Base-by-base conservation (phyloP, 2,113 vertebrate species). In the Laterallus jamaicensis region DNA sequence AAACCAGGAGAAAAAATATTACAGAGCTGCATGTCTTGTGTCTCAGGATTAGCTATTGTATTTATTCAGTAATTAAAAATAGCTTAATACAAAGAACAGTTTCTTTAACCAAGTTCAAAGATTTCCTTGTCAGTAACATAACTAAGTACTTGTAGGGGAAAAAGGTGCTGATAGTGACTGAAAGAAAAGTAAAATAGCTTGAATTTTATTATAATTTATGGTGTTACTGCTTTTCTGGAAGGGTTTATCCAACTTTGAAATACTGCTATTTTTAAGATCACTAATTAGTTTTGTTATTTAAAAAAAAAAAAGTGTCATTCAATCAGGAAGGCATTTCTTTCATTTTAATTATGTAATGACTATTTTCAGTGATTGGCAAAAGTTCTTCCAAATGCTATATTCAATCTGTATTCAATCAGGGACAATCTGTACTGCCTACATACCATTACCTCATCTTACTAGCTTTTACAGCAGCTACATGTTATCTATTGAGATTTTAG, bases 371-470 rank as follows among this genome's bases (percentile, higher is more conserved):
- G 59, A 95, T 75, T 96, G 94, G 85, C 62, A 92, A 94, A 96
- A 94, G 58, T 93, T 96, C 79, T 90, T 93, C 88, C 70, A 95
- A 95, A 90, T 2, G 9, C 40, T 94, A 44, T 49, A 74, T 62
- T 94, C 82, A 77, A 90, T 93, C 80, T 88, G 63, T 90, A 87
- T 95, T 96, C 78, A 95, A 82, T 87, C 67, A 90, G 63, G 62
- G 91, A 96, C 92, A 97, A 94, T 93, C 96, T 69, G 88, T 82
- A 90, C 93, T 95, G 64, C 78, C 63, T 92, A 70, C 91, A 93
- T 32, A 80, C 85, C 97, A 97, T 96, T 97, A 95, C 68, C 81
- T 96, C 96, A 92, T 97, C 82, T 82, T 73, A 92, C 66, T 66
- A 95, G 80, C 59, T 96, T 97, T 73, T 83, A 82, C 93, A 97